Base-by-base conservation (phyloP, 2,888 invertebrate genomes). In the Caenorhabditis macrosperma region DNA sequence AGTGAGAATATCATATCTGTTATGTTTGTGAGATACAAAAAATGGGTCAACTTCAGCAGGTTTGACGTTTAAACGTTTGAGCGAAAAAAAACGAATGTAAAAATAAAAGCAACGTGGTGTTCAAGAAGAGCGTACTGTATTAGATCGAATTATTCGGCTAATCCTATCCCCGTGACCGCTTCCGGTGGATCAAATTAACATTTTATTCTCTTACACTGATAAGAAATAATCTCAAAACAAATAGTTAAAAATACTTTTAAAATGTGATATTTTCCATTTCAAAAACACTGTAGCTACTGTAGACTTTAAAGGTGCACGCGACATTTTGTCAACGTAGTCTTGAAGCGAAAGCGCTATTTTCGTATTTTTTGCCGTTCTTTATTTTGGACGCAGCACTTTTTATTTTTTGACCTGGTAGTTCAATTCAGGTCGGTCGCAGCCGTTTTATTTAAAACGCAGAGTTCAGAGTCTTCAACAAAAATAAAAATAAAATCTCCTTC, bases 31-130 rank as follows among this genome's bases (percentile, higher is more conserved):
- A 22, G 15, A 6, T 50, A 22, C 3, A 35, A 54, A 63, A 71
- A 71, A 71, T 63, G 26, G 61, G 61, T 71, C 71, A 63, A 28
- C 22, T 44, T 24, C 6, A 41, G 50, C 57, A 24, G 28, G 52
- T 52, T 52, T 48, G 5, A 9, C 6, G 33, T 48, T 22, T 3
- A 24, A 24, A 7, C 20, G 10, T 46, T 46, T 6, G 48, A 48
- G 9, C 2, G 30, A 24, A 22, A 33, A 60, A 50, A 50, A 38
- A 7, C 20, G 35, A 59, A 30, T 22, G n/a, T 10, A 17, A 46
- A 33, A 57, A 15, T n/a, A 33, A 57, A 28, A 52, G 57, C 33
- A 35, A 30, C 0, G 10, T n/a, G 38, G 38, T 2, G 38, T 3
- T 2, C 7, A 38, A 38, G 15, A 38, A 38, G 12, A n/a, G n/a